A percentile compares a stretch with the other conserved stretches of the same genome.
These are phyloP conservation scores for Andricus grossulariae DNA, from an alignment of 1,140 invertebrate genomes.

Conservation along the genomic window DNA sequence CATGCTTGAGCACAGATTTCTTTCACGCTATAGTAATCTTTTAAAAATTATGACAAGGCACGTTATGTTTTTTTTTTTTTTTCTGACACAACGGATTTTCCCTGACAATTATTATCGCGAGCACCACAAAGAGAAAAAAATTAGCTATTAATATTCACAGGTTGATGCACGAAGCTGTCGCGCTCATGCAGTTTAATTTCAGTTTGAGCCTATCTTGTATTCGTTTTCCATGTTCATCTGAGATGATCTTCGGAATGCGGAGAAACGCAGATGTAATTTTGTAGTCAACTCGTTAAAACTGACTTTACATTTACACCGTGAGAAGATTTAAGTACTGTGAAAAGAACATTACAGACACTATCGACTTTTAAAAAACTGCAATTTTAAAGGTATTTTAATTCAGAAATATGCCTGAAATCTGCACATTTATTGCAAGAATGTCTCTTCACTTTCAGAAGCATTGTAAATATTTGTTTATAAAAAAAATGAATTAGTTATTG, in stretches of 20 bases:
- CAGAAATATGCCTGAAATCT: constrained; percentile 22
- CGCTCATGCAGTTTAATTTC: constrained; percentile 28
- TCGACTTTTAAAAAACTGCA: neutral
- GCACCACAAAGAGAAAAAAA: neutral
- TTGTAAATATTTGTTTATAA: neutral
- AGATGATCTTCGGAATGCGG: constrained; percentile 26
- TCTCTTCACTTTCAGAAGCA: neutral
- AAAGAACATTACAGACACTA: constrained; percentile 7
- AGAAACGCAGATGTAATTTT: constrained; percentile 28
- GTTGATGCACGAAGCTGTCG: neutral
- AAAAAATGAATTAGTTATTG: neutral
- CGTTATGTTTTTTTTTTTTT: too few species aligned
- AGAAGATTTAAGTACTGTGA: constrained; percentile 30
- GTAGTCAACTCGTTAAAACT: constrained; percentile 25
- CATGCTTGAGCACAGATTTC: too few species aligned
- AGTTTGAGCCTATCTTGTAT: constrained; percentile 2
- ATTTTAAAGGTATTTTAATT: constrained; percentile 22
- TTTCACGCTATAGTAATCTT: too few species aligned
- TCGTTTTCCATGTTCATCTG: constrained; percentile 17
- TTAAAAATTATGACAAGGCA: too few species aligned
- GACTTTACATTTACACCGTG: constrained; percentile 24
- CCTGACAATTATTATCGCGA: neutral
- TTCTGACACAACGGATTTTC: neutral
- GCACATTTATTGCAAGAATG: constrained; percentile 5
- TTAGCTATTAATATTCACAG: constrained; percentile 14